Evolutionary conservation across 1,140 invertebrate species (phyloP).

Genomic region (Rhopalosiphum maidis): DNA sequence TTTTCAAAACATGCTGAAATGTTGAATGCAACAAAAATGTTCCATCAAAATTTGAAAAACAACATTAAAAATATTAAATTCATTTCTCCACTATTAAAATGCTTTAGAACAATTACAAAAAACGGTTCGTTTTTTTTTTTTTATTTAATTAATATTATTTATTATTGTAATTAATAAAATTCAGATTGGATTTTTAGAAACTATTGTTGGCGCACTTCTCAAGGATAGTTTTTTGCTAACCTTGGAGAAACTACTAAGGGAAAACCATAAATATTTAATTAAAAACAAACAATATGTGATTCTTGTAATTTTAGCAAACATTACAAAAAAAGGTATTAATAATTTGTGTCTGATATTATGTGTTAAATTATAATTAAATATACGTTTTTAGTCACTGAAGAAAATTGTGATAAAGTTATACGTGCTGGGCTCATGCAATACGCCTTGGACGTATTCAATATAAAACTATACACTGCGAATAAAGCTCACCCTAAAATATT

Average conservation of each 20-base stretch:
- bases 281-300: conserved; percentile 46
- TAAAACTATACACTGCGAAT: background rate
- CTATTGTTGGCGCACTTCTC: conserved; percentile 16
- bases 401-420: conserved; percentile 21
- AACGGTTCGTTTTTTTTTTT: conserved; percentile 21
- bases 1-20: conserved; percentile 43
- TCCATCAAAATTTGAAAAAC: conserved; percentile 45
- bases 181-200: background rate
- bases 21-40: conserved; percentile 27
- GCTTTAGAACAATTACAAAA: conserved; percentile 50
- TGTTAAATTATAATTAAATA: background rate
- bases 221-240: conserved; percentile 35
- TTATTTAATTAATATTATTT: background rate
- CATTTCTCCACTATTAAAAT: conserved; percentile 38
- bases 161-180: background rate
- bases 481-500: conserved; percentile 23
- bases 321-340: conserved; percentile 33
- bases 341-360: background rate
- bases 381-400: conserved; percentile 33
- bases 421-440: conserved; percentile 44
- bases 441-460: conserved; percentile 30
- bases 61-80: conserved; percentile 40
- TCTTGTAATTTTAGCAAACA: conserved; percentile 19
- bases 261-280: conserved; percentile 25
- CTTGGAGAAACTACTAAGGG: conserved; percentile 30